These are phyloP conservation scores for Cephus rjabovi DNA, from an alignment of 2,888 invertebrate species.

Conservation along the genomic window DNA sequence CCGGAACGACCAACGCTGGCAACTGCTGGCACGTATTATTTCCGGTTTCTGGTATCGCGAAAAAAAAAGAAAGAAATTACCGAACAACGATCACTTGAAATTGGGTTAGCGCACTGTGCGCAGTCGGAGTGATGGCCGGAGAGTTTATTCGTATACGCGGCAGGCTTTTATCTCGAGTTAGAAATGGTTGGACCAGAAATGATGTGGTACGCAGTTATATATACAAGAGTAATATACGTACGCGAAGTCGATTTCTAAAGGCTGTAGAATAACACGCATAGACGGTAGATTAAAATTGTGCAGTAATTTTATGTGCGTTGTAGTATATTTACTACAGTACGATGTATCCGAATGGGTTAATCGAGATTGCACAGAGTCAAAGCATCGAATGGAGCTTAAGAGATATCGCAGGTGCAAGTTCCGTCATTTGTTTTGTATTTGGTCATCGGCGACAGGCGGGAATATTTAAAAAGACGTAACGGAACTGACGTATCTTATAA, in stretches of 20 bases:
- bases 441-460: background rate
- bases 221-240: background rate
- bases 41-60: background rate
- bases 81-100: background rate
- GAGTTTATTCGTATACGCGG: slow-evolving; percentile 8
- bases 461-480: background rate
- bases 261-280: background rate
- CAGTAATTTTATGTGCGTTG: background rate
- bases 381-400: background rate
- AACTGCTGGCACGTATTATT: background rate
- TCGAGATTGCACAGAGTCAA: background rate
- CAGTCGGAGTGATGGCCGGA: background rate
- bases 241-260: background rate
- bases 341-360: background rate
- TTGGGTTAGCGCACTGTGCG: background rate
- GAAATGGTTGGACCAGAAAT: background rate
- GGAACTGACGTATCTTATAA: background rate
- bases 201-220: background rate
- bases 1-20: background rate
- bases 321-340: background rate
- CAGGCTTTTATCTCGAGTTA: background rate
- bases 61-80: background rate
- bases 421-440: background rate
- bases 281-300: background rate
- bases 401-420: background rate